Conservation (phyloP, 2,113 vertebrate species). For the Chunga burmeisteri region DNA sequence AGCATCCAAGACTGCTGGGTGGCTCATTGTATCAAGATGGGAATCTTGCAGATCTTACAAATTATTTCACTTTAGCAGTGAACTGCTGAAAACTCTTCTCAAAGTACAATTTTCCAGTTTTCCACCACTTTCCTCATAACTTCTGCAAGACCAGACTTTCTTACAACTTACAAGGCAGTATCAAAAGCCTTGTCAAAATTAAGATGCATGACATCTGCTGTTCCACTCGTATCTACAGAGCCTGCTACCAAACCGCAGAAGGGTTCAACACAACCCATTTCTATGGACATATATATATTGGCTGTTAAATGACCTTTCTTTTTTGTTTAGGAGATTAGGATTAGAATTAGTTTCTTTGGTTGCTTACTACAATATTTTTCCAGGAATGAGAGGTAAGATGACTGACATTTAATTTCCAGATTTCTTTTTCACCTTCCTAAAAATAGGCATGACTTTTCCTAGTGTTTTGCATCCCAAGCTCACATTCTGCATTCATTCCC, state of each 20-base stretch:
- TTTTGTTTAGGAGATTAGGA: not conserved
- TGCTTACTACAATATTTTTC: not conserved
- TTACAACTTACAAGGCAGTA: not conserved
- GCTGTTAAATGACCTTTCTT: not conserved
- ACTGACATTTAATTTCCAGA: constrained; percentile 42
- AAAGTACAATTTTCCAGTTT: not conserved
- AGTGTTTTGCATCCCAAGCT: not conserved
- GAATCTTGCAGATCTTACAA: not conserved
- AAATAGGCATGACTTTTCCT: constrained; percentile 17
- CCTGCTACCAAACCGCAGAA: not conserved
- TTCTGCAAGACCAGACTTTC: not conserved
- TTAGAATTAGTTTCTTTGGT: not conserved
- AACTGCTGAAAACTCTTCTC: not conserved
- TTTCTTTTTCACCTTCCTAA: not conserved
- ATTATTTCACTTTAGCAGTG: not conserved
- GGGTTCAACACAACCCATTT: not conserved
- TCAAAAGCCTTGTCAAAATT: not conserved
- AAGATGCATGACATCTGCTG: not conserved
- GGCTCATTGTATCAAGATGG: not conserved
- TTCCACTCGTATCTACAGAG: not conserved
- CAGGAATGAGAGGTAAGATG: not conserved
- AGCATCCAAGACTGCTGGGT: not conserved
- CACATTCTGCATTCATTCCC: not conserved
- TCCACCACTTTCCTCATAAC: not conserved
- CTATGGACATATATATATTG: not conserved